Conservation (phyloP, 2,888 invertebrate genomes). For the Eucera pruinosa region DNA sequence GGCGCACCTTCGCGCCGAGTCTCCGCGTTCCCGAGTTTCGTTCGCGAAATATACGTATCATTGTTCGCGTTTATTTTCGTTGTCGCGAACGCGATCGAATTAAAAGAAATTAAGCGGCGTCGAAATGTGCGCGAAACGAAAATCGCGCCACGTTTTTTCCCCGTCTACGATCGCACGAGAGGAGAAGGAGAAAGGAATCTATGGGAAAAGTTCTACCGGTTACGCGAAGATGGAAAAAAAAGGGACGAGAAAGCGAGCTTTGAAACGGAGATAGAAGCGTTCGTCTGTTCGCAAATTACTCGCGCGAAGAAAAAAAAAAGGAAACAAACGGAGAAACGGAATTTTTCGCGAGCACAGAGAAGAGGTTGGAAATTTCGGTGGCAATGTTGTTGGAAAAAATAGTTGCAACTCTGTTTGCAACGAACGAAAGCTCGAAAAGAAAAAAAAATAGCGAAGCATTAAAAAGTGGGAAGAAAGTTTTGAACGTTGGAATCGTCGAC, state of each 20-base stretch:
- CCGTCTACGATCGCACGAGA: no score
- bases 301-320: background rate
- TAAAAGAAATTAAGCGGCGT: no score
- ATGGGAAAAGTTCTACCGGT: background rate
- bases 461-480: background rate
- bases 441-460: background rate
- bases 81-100: no score
- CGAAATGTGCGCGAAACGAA: no score
- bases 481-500: conserved; percentile 11
- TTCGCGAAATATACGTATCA: no score
- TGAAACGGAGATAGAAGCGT: conserved; percentile 16
- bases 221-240: no score
- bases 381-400: no score
- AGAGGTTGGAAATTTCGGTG: background rate
- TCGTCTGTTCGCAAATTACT: conserved; percentile 21
- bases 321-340: background rate
- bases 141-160: background rate
- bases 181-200: background rate
- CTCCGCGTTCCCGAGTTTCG: no score
- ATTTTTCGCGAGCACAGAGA: conserved; percentile 10
- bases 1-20: no score
- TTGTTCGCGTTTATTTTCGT: no score
- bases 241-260: background rate
- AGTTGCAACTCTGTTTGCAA: no score
- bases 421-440: background rate